phyloP scores from a whole-genome alignment of 1,140 invertebrate species.

The Lepeophtheirus salmonis region DNA sequence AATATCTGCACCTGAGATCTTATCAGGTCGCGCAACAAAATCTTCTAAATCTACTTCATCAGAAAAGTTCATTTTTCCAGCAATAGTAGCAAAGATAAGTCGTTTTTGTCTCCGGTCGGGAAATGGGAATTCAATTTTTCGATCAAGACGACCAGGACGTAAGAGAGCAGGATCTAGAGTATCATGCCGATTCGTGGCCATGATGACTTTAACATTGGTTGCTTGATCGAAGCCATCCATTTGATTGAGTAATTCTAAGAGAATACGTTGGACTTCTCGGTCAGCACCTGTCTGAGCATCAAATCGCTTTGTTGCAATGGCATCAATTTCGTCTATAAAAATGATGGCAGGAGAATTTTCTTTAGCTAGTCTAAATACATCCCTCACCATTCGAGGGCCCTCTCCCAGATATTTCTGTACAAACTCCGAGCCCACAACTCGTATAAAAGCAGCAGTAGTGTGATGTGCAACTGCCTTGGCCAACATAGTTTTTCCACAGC shows the following conservation, averaged over 20 bases:
- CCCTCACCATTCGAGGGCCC: conserved; percentile 95
- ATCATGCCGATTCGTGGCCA: conserved; percentile 97
- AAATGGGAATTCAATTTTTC: conserved; percentile 97
- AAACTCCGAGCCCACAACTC: conserved; percentile 94
- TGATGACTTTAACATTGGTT: conserved; percentile 99
- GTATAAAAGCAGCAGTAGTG: conserved; percentile 51
- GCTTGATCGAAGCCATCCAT: conserved; percentile 99
- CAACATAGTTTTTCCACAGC: conserved; percentile 94
- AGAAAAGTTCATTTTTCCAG: conserved; percentile 95
- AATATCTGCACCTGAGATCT: conserved; percentile 96
- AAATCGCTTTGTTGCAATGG: conserved; percentile 94
- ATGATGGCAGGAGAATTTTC: conserved; percentile 99
- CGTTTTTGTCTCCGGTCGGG: conserved; percentile 95
- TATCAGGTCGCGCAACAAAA: conserved; percentile 91
- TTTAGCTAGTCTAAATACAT: conserved; percentile 94
- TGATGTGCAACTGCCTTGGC: conserved; percentile 94
- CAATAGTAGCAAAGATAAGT: conserved; percentile 93
- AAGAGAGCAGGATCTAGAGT: conserved; percentile 93
- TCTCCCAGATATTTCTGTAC: conserved; percentile 99
- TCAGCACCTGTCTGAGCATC: conserved; percentile 98
- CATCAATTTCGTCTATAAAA: conserved; percentile 97
- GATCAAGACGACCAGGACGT: conserved; percentile 84
- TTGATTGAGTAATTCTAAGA: conserved; percentile 92
- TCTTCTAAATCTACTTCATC: conserved; percentile 98
- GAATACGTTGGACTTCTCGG: conserved; percentile 93